Evolutionary conservation across 2,113 vertebrate genomes (phyloP), one percentile per base, ranked within the genome.

Genomic region (Ictalurus punctatus): DNA sequence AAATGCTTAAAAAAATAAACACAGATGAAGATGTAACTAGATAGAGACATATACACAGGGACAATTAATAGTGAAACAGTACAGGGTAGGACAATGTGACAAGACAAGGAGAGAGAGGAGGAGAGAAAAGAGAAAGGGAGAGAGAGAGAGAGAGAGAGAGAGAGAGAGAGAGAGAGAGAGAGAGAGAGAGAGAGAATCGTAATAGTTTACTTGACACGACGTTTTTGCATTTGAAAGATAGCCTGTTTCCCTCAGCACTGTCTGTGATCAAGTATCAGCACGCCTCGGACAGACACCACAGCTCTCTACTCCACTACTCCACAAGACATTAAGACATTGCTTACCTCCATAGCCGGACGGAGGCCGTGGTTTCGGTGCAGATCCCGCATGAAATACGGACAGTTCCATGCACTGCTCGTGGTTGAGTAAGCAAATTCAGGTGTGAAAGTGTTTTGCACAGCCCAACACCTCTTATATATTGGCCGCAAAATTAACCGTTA

Each of bases 401-500:
- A 95, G 93, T 93, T 86, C 89, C 96, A 95, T 97, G 95, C 96
- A 93, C 93, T 89, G 96, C 97, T 97, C 96, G 95, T 97, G 96
- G 96, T 96, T 97, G 97, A 98, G 96, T 99, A 98, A 97, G 97
- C 98, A 98, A 96, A 99, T 98, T 98, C 98, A 99, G 98, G 98
- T 99, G 98, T 97, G 97, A 98, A 98, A 98, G 97, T 98, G 98
- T 98, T 82, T 98, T 98, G 98, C 97, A 98, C 98, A 99, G 96
- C 97, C 96, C 97, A 95, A 97, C 97, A 99, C 97, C 97, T 98
- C 98, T 99, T 99, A 99, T 99, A 99, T 98, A 99, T 98, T 97
- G 98, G 97, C 97, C 97, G 98, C 98, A 98, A 99, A 99, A 99
- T 99, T 98, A 99, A 98, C 98, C 97, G 97, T 98, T 99, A 99